phyloP scores from a whole-genome alignment of 2,888 invertebrate genomes.

The Encarsia formosa region DNA sequence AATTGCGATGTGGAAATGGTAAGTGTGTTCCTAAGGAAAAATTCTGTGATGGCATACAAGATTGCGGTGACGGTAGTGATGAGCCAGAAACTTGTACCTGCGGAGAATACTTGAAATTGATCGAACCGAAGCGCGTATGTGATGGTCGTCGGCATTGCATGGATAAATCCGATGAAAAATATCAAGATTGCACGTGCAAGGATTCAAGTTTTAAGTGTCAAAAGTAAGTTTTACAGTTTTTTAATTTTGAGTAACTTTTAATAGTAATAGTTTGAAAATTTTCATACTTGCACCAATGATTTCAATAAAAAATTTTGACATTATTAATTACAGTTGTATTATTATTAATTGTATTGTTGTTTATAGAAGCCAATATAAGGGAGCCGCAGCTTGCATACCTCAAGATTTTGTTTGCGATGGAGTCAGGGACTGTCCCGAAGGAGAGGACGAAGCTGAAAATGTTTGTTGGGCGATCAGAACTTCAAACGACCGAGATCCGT shows the following conservation, averaged over 20 bases:
- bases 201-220: constrained; percentile 54
- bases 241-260: no score
- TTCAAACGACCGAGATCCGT: constrained; percentile 37
- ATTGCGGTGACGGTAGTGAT: constrained; percentile 71
- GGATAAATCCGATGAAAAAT: constrained; percentile 74
- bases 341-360: not conserved
- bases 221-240: constrained; percentile 53
- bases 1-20: constrained; percentile 66
- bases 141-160: constrained; percentile 73
- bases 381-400: constrained; percentile 58
- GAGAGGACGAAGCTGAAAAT: constrained; percentile 74
- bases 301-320: not conserved
- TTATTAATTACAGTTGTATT: no score
- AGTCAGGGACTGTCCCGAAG: constrained; percentile 66
- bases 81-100: constrained; percentile 65
- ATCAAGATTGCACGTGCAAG: constrained; percentile 62
- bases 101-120: constrained; percentile 64
- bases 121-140: constrained; percentile 67
- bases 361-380: constrained; percentile 16
- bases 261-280: no score
- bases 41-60: constrained; percentile 65
- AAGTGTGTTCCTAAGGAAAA: constrained; percentile 65
- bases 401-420: constrained; percentile 75
- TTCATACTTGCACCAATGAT: not conserved
- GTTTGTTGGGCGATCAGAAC: constrained; percentile 58